Base-by-base conservation (phyloP, 2,797 vertebrate genomes). In the Pseudochromis fuscus region DNA sequence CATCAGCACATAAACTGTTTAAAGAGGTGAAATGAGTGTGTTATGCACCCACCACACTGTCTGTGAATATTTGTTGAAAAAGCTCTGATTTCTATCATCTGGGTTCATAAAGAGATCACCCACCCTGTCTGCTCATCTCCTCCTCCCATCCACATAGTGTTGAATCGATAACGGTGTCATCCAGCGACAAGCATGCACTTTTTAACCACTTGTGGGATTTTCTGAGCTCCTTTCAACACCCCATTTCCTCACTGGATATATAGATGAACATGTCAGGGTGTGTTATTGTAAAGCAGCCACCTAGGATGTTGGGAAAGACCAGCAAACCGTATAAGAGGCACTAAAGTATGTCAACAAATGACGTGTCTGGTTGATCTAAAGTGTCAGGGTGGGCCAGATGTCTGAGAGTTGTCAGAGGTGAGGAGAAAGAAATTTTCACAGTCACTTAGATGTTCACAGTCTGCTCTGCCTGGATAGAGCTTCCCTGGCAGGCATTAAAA, bases 331-430 rank as follows among this genome's bases (percentile, higher is more conserved):
- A 38, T 40, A 64, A 64, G 67, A 85, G 64, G 28, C 67, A 70
- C 46, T 62, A 25, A 82, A 74, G 67, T 67, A 85, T 79, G 71
- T 86, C 79, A 88, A 84, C 77, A 84, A 28, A 76, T 71, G 62
- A 84, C 13, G 8, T 45, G 44, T 75, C 30, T 59, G 53, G 40
- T 61, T 52, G 46, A 56, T 71, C 52, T n/a, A 57, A 60, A 70
- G 53, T 19, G 4, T 65, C 59, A 5, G 33, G 77, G 62, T 68
- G 61, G 64, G 40, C 48, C 51, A 49, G 67, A 61, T 48, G 45
- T 64, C 49, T 74, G 46, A 82, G 48, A 75, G 37, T 18, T 61
- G 7, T 46, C 44, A 73, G 64, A 61, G 31, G 45, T 27, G 48
- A 76, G 18, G 46, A 7, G 40, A 11, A 45, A 40, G 63, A 75